Evolutionary conservation across 2,113 vertebrate species (phyloP).

Genomic region (Litocranius walleri): DNA sequence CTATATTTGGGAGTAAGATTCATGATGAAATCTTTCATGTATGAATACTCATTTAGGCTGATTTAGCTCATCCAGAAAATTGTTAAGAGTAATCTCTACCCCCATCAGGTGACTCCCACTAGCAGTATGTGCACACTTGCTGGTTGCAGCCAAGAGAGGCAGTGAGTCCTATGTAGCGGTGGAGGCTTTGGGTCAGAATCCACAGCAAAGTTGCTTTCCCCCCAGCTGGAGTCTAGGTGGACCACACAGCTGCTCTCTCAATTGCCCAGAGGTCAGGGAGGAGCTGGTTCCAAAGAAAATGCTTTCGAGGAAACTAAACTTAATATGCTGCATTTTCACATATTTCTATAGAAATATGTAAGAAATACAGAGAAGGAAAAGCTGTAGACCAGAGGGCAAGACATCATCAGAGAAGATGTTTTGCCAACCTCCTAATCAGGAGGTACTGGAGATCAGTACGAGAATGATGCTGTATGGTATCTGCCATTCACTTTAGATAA

Average conservation of each 20-base stretch:
- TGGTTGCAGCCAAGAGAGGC: background rate
- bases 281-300: background rate
- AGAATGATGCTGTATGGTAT: background rate
- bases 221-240: background rate
- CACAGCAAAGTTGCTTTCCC: background rate
- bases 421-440: background rate
- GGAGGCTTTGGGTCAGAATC: background rate
- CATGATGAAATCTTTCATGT: background rate
- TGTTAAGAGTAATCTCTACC: background rate
- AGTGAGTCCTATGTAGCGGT: background rate
- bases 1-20: background rate
- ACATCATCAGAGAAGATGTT: background rate
- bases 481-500: background rate
- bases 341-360: background rate
- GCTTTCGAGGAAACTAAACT: background rate
- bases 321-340: background rate
- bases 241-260: background rate
- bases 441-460: background rate
- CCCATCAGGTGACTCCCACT: background rate
- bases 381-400: background rate
- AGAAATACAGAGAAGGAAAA: background rate
- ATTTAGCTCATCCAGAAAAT: slow-evolving; percentile 9
- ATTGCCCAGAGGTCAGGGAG: background rate
- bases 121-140: background rate
- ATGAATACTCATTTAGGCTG: background rate